phyloP scores from a whole-genome alignment of 2,113 vertebrate species.

The Strix aluco region DNA sequence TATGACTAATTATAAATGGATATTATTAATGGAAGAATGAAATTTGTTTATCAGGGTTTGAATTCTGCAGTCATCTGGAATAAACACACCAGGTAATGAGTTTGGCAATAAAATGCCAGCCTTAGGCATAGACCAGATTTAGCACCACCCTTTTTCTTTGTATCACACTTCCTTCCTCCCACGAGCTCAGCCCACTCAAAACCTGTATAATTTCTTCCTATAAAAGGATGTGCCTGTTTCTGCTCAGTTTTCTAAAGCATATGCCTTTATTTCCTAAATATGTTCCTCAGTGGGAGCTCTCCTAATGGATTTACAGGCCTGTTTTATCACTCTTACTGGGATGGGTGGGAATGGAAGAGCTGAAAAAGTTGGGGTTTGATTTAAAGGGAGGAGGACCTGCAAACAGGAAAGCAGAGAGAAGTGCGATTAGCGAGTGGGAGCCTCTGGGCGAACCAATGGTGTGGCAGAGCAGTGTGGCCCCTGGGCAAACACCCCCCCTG shows the following conservation, averaged over 20 bases:
- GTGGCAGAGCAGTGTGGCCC: background rate
- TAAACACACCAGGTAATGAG: conserved; percentile 25
- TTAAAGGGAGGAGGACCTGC: background rate
- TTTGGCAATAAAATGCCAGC: conserved; percentile 39
- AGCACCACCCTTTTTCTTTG: conserved; percentile 13
- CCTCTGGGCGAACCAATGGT: background rate
- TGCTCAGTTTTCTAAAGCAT: background rate
- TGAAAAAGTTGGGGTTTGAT: background rate
- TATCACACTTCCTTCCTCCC: conserved; percentile 52
- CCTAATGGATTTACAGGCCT: background rate
- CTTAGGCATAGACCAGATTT: conserved; percentile 38
- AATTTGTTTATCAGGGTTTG: background rate
- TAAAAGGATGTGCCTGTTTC: background rate
- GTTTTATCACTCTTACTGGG: background rate
- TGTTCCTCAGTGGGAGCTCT: background rate
- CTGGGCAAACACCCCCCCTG: background rate
- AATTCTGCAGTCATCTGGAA: background rate
- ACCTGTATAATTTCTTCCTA: conserved; percentile 5
- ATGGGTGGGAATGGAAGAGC: background rate
- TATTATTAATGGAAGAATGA: background rate
- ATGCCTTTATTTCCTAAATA: conserved; percentile 13
- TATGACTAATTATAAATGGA: conserved; percentile 23
- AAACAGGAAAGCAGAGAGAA: background rate
- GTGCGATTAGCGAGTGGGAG: background rate
- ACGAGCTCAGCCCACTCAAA: conserved; percentile 29